phyloP scores from a whole-genome alignment of 2,113 vertebrate species.

The Hystrix cristata region DNA sequence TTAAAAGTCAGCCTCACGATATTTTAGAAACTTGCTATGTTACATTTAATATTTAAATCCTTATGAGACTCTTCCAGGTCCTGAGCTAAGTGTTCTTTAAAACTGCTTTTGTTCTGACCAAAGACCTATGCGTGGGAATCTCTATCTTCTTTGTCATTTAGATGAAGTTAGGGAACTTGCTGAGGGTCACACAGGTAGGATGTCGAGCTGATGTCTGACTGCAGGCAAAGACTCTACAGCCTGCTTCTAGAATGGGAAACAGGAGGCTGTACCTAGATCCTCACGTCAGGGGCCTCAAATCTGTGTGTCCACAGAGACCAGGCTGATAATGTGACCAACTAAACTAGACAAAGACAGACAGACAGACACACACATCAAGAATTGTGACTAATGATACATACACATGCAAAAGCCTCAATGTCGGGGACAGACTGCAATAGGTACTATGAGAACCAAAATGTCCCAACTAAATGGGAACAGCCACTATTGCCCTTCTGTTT shows the following conservation, averaged over 20 bases:
- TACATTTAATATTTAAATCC: neutral
- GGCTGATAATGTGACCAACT: neutral
- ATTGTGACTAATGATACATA: neutral
- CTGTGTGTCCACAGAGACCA: neutral
- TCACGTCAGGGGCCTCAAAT: neutral
- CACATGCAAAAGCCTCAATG: neutral
- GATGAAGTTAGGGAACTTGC: neutral
- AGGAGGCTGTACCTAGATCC: neutral
- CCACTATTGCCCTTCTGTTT: neutral
- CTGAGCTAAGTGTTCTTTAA: neutral
- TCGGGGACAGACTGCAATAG: neutral
- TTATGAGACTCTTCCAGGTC: neutral
- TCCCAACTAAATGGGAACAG: neutral
- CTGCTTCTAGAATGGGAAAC: neutral
- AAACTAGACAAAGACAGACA: neutral
- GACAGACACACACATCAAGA: neutral
- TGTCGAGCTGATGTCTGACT: neutral
- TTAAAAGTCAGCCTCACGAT: neutral
- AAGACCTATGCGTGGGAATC: neutral
- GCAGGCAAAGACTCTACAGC: neutral
- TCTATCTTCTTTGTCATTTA: neutral
- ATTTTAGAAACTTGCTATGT: neutral
- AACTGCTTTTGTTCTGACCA: neutral
- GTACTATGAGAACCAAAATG: accelerated
- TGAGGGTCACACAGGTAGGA: neutral